phyloP scores from a whole-genome alignment of 2,113 vertebrate species.

The Gavia stellata region DNA sequence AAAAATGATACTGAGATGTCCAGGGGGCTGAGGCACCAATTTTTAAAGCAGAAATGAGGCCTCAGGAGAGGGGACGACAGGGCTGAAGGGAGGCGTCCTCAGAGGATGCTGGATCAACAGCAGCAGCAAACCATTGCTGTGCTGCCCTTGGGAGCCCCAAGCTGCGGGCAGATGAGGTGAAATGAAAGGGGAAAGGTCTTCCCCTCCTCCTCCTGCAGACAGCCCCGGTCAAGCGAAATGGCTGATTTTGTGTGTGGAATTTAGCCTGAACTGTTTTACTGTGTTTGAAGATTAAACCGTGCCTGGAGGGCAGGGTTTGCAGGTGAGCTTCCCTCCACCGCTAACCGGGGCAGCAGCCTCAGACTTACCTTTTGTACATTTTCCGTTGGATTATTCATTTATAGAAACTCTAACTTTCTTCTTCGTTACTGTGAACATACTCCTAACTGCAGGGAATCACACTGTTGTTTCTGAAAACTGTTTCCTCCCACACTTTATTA shows the following conservation, averaged over 20 bases:
- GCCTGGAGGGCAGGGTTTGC: background rate
- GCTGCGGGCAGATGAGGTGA: background rate
- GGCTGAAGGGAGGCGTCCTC: background rate
- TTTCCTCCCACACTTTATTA: background rate
- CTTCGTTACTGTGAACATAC: background rate
- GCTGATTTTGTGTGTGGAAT: background rate
- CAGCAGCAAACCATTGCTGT: background rate
- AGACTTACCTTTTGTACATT: background rate
- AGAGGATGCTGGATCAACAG: background rate
- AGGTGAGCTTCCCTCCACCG: background rate
- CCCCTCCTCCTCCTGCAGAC: background rate
- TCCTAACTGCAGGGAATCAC: constrained; percentile 13
- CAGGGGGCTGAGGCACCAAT: background rate
- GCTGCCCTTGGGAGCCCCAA: background rate
- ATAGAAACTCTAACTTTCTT: background rate
- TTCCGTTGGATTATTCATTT: background rate
- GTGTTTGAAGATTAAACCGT: background rate
- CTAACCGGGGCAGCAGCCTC: background rate
- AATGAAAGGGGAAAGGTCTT: background rate
- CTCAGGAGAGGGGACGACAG: accelerated
- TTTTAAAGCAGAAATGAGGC: background rate
- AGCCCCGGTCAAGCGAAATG: background rate
- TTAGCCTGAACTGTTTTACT: background rate
- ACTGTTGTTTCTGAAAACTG: background rate
- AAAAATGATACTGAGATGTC: background rate